Conservation (phyloP, 2,113 vertebrate species). For the Tetrax tetrax region DNA sequence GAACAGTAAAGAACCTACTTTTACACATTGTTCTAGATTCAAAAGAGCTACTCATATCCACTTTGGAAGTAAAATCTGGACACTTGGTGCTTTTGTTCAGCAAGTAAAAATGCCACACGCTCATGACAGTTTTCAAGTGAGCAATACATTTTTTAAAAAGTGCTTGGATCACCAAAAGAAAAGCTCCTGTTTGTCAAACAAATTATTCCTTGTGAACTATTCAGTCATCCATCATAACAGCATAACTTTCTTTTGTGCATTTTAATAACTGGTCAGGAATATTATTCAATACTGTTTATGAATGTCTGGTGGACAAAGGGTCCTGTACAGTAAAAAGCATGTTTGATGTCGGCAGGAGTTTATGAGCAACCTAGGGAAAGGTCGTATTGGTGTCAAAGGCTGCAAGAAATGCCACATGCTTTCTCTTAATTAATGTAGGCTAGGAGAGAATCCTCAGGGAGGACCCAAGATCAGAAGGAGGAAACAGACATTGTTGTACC, state of each 20-base stretch:
- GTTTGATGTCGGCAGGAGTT: neutral
- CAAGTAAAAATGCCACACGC: neutral
- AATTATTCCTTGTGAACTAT: neutral
- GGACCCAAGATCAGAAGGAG: constrained; percentile 19
- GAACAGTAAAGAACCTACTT: neutral
- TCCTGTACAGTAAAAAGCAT: neutral
- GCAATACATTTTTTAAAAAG: neutral
- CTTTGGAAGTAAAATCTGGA: neutral
- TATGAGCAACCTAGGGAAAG: constrained; percentile 4
- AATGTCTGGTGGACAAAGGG: neutral
- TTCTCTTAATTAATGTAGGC: constrained; percentile 44
- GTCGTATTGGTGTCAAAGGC: constrained; percentile 50
- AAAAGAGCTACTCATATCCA: neutral
- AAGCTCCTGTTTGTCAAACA: constrained; percentile 7
- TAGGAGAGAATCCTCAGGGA: constrained; percentile 24
- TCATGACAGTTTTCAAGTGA: neutral
- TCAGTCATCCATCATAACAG: neutral
- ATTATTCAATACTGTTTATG: neutral
- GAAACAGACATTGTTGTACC: constrained; percentile 24
- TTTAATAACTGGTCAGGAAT: neutral
- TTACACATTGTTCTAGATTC: neutral
- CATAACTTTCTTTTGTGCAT: neutral
- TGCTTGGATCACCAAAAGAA: neutral
- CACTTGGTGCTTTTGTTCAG: neutral
- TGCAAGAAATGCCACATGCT: constrained; percentile 25